Base-by-base conservation (phyloP, 2,797 vertebrate species). In the Orestias chungarensis region DNA sequence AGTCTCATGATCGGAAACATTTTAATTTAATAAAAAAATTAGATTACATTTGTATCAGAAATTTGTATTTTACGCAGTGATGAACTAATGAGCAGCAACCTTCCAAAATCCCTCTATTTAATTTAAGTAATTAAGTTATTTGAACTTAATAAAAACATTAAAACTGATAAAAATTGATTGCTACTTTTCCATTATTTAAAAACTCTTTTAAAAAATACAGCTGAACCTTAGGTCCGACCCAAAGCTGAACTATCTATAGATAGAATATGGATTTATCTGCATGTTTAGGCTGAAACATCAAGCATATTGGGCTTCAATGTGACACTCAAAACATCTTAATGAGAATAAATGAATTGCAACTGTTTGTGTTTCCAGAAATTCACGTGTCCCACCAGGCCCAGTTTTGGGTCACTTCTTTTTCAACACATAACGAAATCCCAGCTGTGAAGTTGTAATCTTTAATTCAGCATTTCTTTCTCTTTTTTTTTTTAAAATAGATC, bases 401-500 rank as follows among this genome's bases (percentile, higher is more conserved):
- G n/a, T 52, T 12, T 27, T 52, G 50, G 25, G n/a, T 12, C 25
- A 12, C 50, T 15, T 52, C 23, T 52, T 52, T 9, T 52, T 52
- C 11, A 47, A 47, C 18, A 20, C 44, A 0, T 14, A 52, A 52
- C 14, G 9, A 27, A 27, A 3, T 52, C n/a, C 25, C 47, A 62
- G 8, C 44, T 62, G 42, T 61, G 46, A 25, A 68, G 61, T 25
- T 1, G 47, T 44, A 8, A 75, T 47, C n/a, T n/a, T n/a, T n/a
- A n/a, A n/a, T n/a, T n/a, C n/a, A n/a, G n/a, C n/a, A 7, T 52
- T 15, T 38, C 14, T 3, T 62, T 70, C 4, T 62, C 6, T 85
- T 27, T 78, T 27, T 10, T 78, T 1, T 71, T 68, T 42, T 15
- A 83, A n/a, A 76, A 83, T 84, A 99, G 98, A 99, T 99, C 92